Percentiles rank a stretch among this genome's conserved stretches.
Evolutionary conservation across 2,113 vertebrate genomes (phyloP).

Genomic region (Haplochromis vanheusdeni): DNA sequence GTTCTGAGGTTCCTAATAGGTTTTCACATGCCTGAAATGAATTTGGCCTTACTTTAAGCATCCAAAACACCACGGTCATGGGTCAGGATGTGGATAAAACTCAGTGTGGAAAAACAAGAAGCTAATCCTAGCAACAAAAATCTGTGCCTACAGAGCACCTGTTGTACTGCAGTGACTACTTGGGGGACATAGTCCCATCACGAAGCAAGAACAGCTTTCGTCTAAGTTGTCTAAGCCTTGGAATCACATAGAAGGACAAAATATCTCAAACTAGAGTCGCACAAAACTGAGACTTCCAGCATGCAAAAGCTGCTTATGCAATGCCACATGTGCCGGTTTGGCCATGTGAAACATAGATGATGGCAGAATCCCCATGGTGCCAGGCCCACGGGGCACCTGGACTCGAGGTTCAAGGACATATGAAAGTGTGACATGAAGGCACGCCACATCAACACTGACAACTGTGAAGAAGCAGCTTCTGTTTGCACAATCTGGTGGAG

Average conservation of each 20-base stretch:
- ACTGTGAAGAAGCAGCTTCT: background rate
- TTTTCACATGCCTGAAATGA: background rate
- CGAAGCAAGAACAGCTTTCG: background rate
- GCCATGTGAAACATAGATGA: background rate
- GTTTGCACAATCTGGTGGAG: background rate
- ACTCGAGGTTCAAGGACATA: background rate
- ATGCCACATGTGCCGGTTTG: background rate
- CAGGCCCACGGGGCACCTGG: background rate
- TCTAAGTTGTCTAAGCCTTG: background rate
- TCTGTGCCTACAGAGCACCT: background rate
- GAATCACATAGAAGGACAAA: background rate
- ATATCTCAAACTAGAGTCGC: rapidly evolving
- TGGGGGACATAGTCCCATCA: background rate
- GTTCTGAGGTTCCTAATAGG: background rate
- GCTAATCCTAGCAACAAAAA: background rate
- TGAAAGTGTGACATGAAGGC: background rate
- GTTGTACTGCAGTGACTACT: background rate
- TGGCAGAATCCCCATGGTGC: background rate
- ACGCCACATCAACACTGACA: background rate
- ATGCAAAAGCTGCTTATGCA: background rate
- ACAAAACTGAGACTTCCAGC: background rate
- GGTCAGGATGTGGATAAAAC: background rate
- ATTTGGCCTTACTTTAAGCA: background rate
- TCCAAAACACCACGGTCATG: background rate
- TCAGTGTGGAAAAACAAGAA: background rate